Base-by-base conservation (phyloP, 2,888 invertebrate genomes). In the Drosophila vallismaia region DNA sequence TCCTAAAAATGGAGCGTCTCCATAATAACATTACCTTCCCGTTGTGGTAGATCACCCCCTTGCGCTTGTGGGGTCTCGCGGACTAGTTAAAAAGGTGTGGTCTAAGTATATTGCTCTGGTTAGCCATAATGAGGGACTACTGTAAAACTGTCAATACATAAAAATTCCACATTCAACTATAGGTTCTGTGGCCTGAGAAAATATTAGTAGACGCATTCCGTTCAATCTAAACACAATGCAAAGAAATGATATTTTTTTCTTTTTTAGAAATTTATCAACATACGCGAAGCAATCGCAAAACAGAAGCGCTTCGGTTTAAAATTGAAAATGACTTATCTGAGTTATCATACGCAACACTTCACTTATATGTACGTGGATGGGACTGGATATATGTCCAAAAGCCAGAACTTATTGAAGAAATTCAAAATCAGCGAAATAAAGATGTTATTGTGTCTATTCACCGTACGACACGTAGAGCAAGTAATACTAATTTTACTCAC, bases 321-420 rank as follows among this genome's bases (percentile, higher is more conserved):
- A 81, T 91, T 44, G 86, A 86, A 12, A 81, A 75, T n/a, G 86
- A 75, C 46, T 86, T 88, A 51, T 80, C 90, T 1, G 87, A 86
- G 2, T 86, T 91, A 26, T 88, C 90, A 0, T 88, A 87, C 53
- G 87, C 90, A 1, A 86, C 89, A 6, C 71, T 92, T 2, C 89
- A 92, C 57, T 53, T 92, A 40, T 91, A 89, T 67, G 74, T 92
- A 49, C 89, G 90, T 26, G 92, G 91, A 0, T 76, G 79, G 42
- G 90, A 91, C 33, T 91, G 92, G 92, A 86, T 91, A 14, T 77
- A 69, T 4, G 77, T 78, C 2, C 74, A 90, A 69, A 79, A 88
- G n/a, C 84, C 88, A 0, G 73, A 75, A n/a, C 48, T 88, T 3
- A 33, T 79, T 2, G 66, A 85, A 8, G 73, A 74, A 50, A 58